A percentile compares a stretch with the other conserved stretches of the same genome.
phyloP scores from a whole-genome alignment of 2,888 invertebrate genomes.

The Rotaria magnacalcarata region DNA sequence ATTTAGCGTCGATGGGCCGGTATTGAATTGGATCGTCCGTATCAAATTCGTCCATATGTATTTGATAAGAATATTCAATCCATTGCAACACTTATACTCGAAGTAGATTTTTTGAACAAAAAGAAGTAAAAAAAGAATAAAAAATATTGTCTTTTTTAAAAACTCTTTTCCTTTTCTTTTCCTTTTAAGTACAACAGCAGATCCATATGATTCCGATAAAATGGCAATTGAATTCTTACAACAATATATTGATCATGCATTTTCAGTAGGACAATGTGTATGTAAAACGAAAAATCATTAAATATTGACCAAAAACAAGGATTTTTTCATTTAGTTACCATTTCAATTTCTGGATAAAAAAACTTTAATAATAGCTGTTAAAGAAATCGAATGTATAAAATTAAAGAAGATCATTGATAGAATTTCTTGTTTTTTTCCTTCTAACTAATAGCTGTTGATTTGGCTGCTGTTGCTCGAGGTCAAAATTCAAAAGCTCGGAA shows the following conservation, averaged over 20 bases:
- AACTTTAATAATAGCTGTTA: slow-evolving; percentile 74
- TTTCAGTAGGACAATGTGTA: slow-evolving; percentile 74
- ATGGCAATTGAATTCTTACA: slow-evolving; percentile 89
- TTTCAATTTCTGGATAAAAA: slow-evolving; percentile 86
- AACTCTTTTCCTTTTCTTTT: background rate
- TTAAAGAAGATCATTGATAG: background rate
- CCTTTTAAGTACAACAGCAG: slow-evolving; percentile 69
- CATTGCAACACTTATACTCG: slow-evolving; percentile 76
- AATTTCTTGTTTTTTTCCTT: background rate
- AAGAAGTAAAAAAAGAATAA: slow-evolving; percentile 62
- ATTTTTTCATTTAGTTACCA: slow-evolving; percentile 66
- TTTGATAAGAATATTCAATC: slow-evolving; percentile 69
- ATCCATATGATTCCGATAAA: slow-evolving; percentile 87
- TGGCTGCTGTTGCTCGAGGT: slow-evolving; percentile 43
- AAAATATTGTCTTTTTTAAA: background rate
- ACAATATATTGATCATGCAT: slow-evolving; percentile 81
- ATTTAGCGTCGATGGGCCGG: slow-evolving; percentile 83
- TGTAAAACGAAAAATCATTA: background rate
- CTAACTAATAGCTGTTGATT: slow-evolving; percentile 43
- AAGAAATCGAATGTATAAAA: slow-evolving; percentile 76
- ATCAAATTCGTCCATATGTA: slow-evolving; percentile 75
- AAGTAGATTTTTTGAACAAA: slow-evolving; percentile 87
- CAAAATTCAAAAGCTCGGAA: slow-evolving; percentile 38
- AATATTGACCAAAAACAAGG: background rate
- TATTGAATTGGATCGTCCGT: slow-evolving; percentile 81